Percentiles rank a stretch among this genome's conserved stretches.
These are phyloP conservation scores for Terrapene triunguis DNA, from an alignment of 2,113 vertebrate genomes.

Conservation along the genomic window DNA sequence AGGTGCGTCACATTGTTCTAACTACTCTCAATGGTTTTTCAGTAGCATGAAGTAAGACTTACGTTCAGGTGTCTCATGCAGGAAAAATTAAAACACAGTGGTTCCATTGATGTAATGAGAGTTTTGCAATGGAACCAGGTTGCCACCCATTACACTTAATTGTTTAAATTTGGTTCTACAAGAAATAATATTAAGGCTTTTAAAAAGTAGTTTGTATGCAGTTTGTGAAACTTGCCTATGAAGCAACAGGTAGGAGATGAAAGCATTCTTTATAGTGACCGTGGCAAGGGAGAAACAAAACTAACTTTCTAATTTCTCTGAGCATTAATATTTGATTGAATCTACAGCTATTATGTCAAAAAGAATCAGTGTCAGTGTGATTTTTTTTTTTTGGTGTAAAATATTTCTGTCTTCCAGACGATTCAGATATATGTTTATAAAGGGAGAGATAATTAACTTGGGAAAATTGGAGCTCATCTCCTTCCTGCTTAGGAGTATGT, in stretches of 20 bases:
- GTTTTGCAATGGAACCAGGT: not conserved
- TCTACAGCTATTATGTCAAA: not conserved
- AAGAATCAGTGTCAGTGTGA: not conserved
- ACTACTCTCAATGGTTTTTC: not conserved
- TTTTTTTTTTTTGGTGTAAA: not conserved
- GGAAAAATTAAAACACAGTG: accelerated
- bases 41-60: not conserved
- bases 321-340: not conserved
- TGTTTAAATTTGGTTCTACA: not conserved
- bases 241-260: not conserved
- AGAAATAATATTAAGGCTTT: not conserved
- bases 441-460: not conserved
- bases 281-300: not conserved
- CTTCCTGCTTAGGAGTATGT: not conserved
- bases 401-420: not conserved
- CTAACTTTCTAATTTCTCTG: not conserved
- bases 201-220: not conserved
- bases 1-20: conserved; percentile 77
- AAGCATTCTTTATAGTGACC: not conserved
- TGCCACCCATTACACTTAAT: not conserved
- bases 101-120: not conserved
- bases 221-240: not conserved
- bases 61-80: not conserved
- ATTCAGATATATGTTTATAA: not conserved
- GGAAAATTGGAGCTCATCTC: not conserved